Conservation (phyloP, 2,888 invertebrate genomes). For the Seira musarum region DNA sequence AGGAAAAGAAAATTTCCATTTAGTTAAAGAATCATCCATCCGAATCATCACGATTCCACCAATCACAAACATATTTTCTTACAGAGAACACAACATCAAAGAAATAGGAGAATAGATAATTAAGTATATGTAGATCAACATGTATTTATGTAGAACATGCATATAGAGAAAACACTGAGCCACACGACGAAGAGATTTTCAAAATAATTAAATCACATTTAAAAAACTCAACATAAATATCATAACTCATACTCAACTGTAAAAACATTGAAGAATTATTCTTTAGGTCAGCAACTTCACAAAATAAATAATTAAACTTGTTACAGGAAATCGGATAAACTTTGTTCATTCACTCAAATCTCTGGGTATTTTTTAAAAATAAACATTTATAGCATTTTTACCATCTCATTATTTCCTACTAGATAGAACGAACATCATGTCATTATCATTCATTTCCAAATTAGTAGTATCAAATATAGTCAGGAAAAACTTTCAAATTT, state of each 20-base stretch:
- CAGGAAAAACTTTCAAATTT: too few relatives aligned
- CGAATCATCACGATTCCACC: background rate
- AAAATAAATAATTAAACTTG: background rate
- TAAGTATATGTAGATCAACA: too few relatives aligned
- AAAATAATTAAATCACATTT: slow-evolving; percentile 21
- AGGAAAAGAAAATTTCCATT: slow-evolving; percentile 12
- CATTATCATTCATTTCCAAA: too few relatives aligned
- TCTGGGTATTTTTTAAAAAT: background rate
- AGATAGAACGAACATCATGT: too few relatives aligned
- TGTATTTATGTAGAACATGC: slow-evolving; percentile 6
- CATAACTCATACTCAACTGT: background rate
- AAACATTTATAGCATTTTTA: slow-evolving; percentile 15
- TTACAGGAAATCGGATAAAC: background rate
- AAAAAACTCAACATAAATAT: background rate
- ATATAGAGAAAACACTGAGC: slow-evolving; percentile 9
- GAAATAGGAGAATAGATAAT: slow-evolving; percentile 15
- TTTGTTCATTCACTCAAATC: slow-evolving; percentile 2
- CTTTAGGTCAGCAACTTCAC: too few relatives aligned
- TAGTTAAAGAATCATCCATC: slow-evolving; percentile 6
- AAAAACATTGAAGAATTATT: too few relatives aligned
- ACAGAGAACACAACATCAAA: slow-evolving; percentile 23
- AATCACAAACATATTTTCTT: background rate
- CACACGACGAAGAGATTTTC: slow-evolving; percentile 29
- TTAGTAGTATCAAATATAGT: too few relatives aligned
- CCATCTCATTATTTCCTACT: background rate